Evolutionary conservation across 2,888 invertebrate species (phyloP).

Genomic region (Tholera decimalis): DNA sequence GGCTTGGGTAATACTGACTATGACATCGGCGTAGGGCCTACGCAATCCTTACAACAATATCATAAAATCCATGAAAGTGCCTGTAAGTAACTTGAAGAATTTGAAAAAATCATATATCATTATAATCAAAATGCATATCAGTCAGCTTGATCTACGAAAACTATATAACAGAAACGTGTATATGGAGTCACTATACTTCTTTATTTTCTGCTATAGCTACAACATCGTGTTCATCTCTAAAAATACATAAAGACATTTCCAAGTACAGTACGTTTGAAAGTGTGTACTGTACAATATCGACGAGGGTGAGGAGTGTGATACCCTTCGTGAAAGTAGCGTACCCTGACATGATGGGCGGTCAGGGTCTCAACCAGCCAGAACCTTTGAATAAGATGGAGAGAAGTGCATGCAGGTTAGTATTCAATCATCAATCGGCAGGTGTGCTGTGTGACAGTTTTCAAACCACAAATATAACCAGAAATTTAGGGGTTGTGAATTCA

Average conservation of each 20-base stretch:
- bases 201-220: conserved; percentile 73
- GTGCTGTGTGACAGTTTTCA: not conserved
- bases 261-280: conserved; percentile 80
- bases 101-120: too few species aligned
- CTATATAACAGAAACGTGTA: not conserved
- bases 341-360: conserved; percentile 93
- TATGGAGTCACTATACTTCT: not conserved
- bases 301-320: conserved; percentile 92
- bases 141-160: not conserved
- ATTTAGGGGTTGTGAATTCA: not conserved
- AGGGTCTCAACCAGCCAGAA: conserved; percentile 90
- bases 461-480: not conserved
- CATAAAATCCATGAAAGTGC: conserved; percentile 83
- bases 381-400: conserved; percentile 91
- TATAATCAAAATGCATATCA: too few species aligned
- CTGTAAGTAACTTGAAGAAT: conserved; percentile 77
- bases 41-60: conserved; percentile 73
- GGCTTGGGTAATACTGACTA: conserved; percentile 78
- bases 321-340: conserved; percentile 94
- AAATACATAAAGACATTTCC: conserved; percentile 87
- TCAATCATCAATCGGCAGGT: not conserved
- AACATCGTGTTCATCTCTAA: conserved; percentile 84
- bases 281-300: conserved; percentile 91
- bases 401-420: conserved; percentile 84
- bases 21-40: conserved; percentile 72